Evolutionary conservation across 2,797 vertebrate species (phyloP), one percentile per base, ranked within the genome.

Genomic region (Phrynocephalus forsythii): DNA sequence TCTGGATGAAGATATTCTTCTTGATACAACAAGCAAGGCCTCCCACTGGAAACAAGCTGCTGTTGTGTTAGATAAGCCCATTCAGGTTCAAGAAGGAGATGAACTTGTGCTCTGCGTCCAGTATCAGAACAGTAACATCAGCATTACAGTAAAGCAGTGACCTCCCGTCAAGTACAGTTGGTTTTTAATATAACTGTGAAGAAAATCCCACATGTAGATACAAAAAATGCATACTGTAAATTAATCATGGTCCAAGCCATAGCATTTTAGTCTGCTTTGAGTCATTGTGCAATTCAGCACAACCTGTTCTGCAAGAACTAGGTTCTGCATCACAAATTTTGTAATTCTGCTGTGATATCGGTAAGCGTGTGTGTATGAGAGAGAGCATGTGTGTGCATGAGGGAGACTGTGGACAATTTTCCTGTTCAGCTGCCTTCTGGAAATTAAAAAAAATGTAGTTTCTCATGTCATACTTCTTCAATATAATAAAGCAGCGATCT

Each of bases 11-110:
- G 97, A 98, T 1, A 96, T 96, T 77, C 95, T 94, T 9, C 91
- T 99, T 93, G 98, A 98, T 91, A 99, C 98, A 26, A 97, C 98
- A 26, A 96, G 95, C 87, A 95, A 96, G 80, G 96, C 95, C 87
- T 99, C 99, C 0, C 98, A 99, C 95, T 99, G 99, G 99, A 99
- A 98, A 94, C 99, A 99, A 95, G 99, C 98, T 0, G 98, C 98
- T 0, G 98, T 97, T 72, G 98, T 99, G 89, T 95, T 99, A 28
- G 97, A 98, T 87, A 94, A 96, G 67, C 98, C 99, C 3, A 95
- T 99, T 87, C 91, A 94, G 69, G 98, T 99, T 48, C 93, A 92
- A 28, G 90, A 56, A 2, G 98, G 98, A 76, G 97, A 99, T 83
- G 97, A 97, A 93, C 96, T 99, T 82, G 50, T 93, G 13, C 98